Percentiles rank a stretch among this genome's conserved stretches.
Evolutionary conservation across 2,113 vertebrate genomes (phyloP).

Genomic region (Vulpes lagopus): DNA sequence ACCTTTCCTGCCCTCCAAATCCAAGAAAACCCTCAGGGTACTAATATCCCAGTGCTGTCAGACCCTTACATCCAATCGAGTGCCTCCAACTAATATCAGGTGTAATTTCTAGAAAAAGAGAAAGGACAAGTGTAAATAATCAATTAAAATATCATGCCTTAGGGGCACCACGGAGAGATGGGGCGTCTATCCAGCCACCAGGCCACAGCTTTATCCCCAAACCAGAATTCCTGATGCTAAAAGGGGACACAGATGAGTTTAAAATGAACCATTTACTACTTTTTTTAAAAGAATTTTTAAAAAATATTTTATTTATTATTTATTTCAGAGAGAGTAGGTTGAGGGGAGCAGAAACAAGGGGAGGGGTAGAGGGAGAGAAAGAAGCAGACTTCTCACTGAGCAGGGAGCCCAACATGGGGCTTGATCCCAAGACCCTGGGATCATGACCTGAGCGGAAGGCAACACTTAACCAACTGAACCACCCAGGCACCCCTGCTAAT

Average conservation of each 20-base stretch:
- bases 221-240: background rate
- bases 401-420: no score
- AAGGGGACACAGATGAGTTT: background rate
- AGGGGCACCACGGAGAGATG: no score
- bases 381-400: no score
- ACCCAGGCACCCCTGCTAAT: no score
- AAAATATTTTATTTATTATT: background rate
- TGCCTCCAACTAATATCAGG: background rate
- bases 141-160: background rate
- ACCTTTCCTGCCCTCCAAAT: background rate
- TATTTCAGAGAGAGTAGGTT: no score
- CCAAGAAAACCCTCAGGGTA: background rate
- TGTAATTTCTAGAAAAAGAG: background rate
- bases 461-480: no score
- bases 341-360: no score
- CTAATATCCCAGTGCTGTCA: background rate
- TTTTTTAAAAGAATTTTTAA: background rate
- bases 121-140: background rate
- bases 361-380: no score
- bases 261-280: background rate
- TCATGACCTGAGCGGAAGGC: no score
- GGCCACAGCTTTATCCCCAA: background rate
- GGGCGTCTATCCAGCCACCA: no score
- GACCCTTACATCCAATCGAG: background rate
- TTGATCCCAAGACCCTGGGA: no score